A percentile compares a stretch with the other conserved stretches of the same genome.
phyloP scores from a whole-genome alignment of 2,797 vertebrate species.

The Poeciliopsis paucimaculata region DNA sequence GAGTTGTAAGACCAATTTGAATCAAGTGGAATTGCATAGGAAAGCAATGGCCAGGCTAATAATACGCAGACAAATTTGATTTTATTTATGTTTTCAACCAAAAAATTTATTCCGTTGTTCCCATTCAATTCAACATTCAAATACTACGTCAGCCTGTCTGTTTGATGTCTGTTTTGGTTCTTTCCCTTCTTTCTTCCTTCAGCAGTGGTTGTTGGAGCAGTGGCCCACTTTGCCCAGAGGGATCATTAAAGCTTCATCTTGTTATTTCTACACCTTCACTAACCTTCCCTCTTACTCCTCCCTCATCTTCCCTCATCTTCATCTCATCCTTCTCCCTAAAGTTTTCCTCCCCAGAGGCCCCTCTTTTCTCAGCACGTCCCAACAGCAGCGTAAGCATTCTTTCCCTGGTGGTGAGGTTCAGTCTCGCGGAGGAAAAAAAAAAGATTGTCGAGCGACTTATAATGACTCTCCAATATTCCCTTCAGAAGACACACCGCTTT shows the following conservation, averaged over 20 bases:
- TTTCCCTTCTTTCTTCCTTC: conserved; percentile 5
- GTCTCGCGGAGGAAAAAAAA: conserved; percentile 32
- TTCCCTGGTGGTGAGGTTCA: conserved; percentile 62
- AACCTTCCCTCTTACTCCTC: conserved; percentile 52
- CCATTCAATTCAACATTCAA: not conserved
- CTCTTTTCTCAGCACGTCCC: conserved; percentile 46
- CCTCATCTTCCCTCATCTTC: conserved; percentile 28
- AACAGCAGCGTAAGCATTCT: conserved; percentile 68
- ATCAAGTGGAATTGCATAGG: no score
- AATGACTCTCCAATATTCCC: conserved; percentile 36
- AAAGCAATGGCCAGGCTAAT: no score
- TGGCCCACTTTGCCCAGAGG: conserved; percentile 69
- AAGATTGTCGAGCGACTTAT: conserved; percentile 44
- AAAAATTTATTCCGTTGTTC: not conserved
- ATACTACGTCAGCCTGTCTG: not conserved
- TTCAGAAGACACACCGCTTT: conserved; percentile 19
- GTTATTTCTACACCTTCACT: conserved; percentile 66
- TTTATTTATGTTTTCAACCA: not conserved
- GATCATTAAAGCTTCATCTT: conserved; percentile 72
- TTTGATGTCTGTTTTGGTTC: conserved; percentile 8
- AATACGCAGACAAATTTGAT: not conserved
- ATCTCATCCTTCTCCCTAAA: conserved; percentile 65
- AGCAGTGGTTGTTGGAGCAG: conserved; percentile 40
- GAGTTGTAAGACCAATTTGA: no score
- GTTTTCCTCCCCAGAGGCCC: conserved; percentile 64